Conservation (phyloP, 1,140 invertebrate genomes). For the Papilio dardanus region DNA sequence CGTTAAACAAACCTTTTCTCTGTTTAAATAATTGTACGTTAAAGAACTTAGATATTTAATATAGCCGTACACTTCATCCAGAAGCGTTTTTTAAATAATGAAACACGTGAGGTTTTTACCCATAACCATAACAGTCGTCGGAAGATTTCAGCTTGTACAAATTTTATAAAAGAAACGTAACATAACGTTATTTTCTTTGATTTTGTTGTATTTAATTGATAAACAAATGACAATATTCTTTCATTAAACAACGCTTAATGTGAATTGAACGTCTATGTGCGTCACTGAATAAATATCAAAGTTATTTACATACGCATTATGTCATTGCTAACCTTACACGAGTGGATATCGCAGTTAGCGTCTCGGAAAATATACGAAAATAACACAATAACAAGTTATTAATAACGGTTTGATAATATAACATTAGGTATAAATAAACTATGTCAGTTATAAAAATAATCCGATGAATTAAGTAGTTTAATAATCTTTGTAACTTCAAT, state of each 20-base stretch:
- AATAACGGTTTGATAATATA: background rate
- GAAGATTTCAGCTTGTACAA: no score
- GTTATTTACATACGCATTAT: constrained; percentile 53
- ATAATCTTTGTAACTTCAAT: background rate
- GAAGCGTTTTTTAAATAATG: no score
- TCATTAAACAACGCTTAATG: constrained; percentile 37
- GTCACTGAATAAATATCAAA: constrained; percentile 56
- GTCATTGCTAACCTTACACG: constrained; percentile 55
- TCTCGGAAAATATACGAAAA: constrained; percentile 31
- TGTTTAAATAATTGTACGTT: background rate
- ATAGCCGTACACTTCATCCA: no score
- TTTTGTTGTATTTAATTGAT: background rate
- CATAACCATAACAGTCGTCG: no score
- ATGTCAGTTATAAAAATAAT: background rate
- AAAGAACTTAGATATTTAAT: no score
- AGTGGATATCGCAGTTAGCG: constrained; percentile 15
- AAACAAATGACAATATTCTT: constrained; percentile 27
- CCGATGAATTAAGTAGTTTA: background rate
- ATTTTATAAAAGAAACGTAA: no score
- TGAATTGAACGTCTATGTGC: constrained; percentile 46
- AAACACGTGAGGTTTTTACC: no score
- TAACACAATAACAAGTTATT: constrained; percentile 1
- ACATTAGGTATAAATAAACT: background rate
- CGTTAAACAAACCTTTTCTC: background rate
- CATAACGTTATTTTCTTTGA: no score